Percentiles rank a stretch among this genome's conserved stretches.
phyloP scores from a whole-genome alignment of 2,888 invertebrate genomes.

The Cryptocephalus primarius region DNA sequence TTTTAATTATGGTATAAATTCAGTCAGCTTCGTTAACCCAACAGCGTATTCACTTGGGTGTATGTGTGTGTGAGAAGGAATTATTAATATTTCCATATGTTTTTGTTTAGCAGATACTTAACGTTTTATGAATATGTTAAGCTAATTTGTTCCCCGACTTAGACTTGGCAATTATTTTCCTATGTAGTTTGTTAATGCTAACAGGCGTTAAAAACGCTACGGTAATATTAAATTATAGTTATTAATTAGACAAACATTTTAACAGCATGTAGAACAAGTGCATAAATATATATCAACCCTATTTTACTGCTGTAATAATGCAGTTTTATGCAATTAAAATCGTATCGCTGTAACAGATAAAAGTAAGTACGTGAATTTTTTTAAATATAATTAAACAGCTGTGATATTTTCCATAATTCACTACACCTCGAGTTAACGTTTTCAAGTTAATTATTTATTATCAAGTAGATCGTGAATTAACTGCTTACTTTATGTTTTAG shows the following conservation, averaged over 20 bases:
- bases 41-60: conserved; percentile 1
- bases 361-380: too few species aligned
- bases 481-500: too few species aligned
- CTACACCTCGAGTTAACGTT: too few species aligned
- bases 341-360: too few species aligned
- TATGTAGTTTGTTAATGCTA: conserved; percentile 13
- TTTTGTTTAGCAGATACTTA: conserved; percentile 8
- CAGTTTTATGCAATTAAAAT: too few species aligned
- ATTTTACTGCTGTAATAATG: background rate
- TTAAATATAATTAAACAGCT: too few species aligned
- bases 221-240: background rate
- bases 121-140: conserved; percentile 4
- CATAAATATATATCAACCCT: background rate
- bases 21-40: conserved; percentile 14
- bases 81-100: conserved; percentile 9
- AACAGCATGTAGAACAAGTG: background rate
- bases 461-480: too few species aligned
- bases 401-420: too few species aligned
- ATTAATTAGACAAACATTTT: background rate
- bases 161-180: conserved; percentile 12
- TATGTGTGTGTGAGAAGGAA: conserved; percentile 1
- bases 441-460: too few species aligned
- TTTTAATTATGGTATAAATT: conserved; percentile 16
- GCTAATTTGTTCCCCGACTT: background rate
- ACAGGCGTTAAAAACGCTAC: conserved; percentile 9